Percentiles rank a stretch among this genome's conserved stretches.
phyloP scores from a whole-genome alignment of 2,888 invertebrate species.

The Phaedon cochleariae region DNA sequence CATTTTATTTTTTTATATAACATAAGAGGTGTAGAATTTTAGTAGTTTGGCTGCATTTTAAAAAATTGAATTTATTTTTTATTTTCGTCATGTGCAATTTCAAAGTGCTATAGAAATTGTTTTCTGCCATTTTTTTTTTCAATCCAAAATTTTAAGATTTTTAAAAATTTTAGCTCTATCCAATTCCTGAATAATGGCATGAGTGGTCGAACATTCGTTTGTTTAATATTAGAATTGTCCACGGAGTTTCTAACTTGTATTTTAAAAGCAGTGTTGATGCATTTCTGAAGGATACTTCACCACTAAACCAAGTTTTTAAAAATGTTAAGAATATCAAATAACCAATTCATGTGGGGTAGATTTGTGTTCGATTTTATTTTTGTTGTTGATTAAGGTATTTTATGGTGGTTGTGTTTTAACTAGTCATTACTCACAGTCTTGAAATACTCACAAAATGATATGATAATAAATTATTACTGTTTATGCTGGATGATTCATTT shows the following conservation, averaged over 20 bases:
- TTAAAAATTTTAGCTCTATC: conserved; percentile 25
- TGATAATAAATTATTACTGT: background rate
- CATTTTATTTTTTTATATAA: background rate
- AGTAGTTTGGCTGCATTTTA: background rate
- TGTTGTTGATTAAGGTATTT: conserved; percentile 16
- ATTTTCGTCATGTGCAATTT: background rate
- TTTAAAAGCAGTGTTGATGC: conserved; percentile 1
- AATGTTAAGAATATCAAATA: conserved; percentile 8
- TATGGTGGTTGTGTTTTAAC: conserved; percentile 35
- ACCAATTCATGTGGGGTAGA: conserved; percentile 5
- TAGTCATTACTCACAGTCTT: conserved; percentile 21
- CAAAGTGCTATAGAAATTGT: background rate
- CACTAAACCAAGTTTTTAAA: background rate
- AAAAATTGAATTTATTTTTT: background rate
- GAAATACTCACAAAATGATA: background rate
- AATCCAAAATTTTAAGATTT: conserved; percentile 28
- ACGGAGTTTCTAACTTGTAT: background rate
- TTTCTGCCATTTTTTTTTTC: conserved; percentile 41
- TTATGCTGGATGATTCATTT: background rate
- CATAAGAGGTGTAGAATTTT: background rate
- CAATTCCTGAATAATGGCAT: conserved; percentile 29
- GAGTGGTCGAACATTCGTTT: conserved; percentile 3
- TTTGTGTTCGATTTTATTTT: conserved; percentile 13
- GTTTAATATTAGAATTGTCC: background rate
- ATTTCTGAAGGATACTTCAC: background rate